These are phyloP conservation scores for Leptopilina drosophilae DNA, from an alignment of 2,888 invertebrate genomes.

Conservation along the genomic window DNA sequence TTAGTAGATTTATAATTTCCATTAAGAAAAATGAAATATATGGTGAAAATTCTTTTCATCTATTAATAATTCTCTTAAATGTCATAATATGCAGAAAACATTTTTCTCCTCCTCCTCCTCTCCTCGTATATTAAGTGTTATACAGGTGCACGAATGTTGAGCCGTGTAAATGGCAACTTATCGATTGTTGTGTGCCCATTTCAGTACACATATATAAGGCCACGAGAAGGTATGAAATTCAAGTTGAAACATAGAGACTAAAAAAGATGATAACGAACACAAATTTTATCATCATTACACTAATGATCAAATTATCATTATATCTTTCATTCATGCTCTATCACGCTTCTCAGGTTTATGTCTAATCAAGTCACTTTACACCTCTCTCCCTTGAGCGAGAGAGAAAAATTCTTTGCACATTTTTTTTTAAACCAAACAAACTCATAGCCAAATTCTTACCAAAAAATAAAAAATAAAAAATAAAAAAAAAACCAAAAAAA, in stretches of 20 bases:
- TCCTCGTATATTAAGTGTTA: background rate
- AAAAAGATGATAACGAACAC: slow-evolving; percentile 17
- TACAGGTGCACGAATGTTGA: slow-evolving; percentile 43
- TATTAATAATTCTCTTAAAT: background rate
- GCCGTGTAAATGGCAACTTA: slow-evolving; percentile 59
- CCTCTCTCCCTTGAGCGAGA: no score
- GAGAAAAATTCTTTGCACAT: background rate
- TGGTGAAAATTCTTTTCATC: background rate
- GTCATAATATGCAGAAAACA: slow-evolving; percentile 3
- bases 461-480: no score
- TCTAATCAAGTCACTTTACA: background rate
- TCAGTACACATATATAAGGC: slow-evolving; percentile 40
- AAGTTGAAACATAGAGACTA: slow-evolving; percentile 5
- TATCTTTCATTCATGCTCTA: slow-evolving; percentile 1
- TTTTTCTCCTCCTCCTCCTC: background rate
- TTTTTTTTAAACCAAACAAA: no score
- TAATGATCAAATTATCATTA: background rate
- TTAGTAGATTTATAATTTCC: no score
- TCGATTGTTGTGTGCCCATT: slow-evolving; percentile 58
- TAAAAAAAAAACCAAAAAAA: no score
- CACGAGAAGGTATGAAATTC: slow-evolving; percentile 42
- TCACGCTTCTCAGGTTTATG: slow-evolving; percentile 25
- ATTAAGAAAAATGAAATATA: background rate
- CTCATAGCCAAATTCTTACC: no score
- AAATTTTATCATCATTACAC: background rate